Base-by-base conservation (phyloP, 2,888 invertebrate species). In the Prenolepis imparis region DNA sequence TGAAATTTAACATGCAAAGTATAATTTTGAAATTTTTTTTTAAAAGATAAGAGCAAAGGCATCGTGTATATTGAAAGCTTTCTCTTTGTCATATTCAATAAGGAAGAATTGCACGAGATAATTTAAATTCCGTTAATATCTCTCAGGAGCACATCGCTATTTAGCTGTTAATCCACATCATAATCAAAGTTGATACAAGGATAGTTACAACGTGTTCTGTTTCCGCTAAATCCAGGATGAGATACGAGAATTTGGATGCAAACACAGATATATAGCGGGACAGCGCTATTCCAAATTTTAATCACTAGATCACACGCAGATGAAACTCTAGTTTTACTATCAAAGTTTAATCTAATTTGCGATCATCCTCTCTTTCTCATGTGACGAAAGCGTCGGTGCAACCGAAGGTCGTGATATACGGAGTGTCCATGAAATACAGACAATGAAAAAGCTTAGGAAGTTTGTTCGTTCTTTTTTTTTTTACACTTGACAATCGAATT, bases 311-410 rank as follows among this genome's bases (percentile, higher is more conserved):
- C 89, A 86, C 88, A 84, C 74, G 55, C 72, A 48, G 61, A 39
- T 74, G 74, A 64, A 72, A 70, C 84, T 88, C 84, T 82, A 84
- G 87, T 89, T 90, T 91, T 90, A 90, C 91, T 86, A 86, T 85
- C 84, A 86, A 70, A 84, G 85, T 88, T 87, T 87, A 86, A 89
- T 88, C 86, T 83, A 90, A 90, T 90, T 91, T 88, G 70, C 68
- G 64, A 68, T 55, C 39, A 59, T 8, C 24, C 74, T 74, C 15
- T 68, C 66, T 32, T 67, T 67, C n/a, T 9, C 28, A 48, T 24
- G 18, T 41, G 52, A 73, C 15, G 52, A 59, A 77, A 59, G 9
- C 52, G 15, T 32, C 77, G 41, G 61, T 21, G 68, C 48, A 74
- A 83, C 57, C 75, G 88, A 84, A 74, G 68, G 21, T 21, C 68